phyloP scores from a whole-genome alignment of 2,113 vertebrate species.

The Rattus norvegicus region GRCr8 NC_086027.1:53186001-53186500 shows the following conservation, averaged over 20 bases:
- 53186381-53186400: neutral
- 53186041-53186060: conserved; percentile 40
- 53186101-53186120: conserved; percentile 55
- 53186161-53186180: neutral
- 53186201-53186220: neutral
- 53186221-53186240: neutral
- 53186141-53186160: neutral
- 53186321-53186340: neutral
- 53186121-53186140: neutral
- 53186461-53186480: neutral
- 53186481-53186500: neutral
- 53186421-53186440: neutral
- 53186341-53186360: neutral
- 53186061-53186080: conserved; percentile 58
- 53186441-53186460: neutral
- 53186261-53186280: neutral
- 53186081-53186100: conserved; percentile 23
- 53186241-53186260: neutral
- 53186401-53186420: neutral
- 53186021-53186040: neutral
- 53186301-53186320: neutral
- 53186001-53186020: neutral
- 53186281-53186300: neutral
- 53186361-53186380: too few species aligned
- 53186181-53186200: neutral